Conservation (phyloP, 2,113 vertebrate genomes). For the Crypturellus undulatus region DNA sequence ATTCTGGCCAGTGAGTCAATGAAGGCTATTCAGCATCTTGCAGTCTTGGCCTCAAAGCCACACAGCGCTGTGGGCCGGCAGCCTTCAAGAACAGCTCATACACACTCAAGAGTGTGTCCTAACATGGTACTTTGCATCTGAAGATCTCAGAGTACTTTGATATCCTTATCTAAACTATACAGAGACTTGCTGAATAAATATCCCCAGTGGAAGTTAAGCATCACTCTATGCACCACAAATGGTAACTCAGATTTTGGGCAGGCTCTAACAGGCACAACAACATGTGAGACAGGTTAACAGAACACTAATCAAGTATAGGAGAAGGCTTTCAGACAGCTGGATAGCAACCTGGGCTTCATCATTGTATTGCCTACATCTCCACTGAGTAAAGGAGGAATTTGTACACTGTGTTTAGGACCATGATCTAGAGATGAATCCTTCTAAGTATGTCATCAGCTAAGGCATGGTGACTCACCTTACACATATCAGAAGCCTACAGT, state of each 20-base stretch:
- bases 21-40: neutral
- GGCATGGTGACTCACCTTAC: neutral
- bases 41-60: neutral
- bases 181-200: neutral
- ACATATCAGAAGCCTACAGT: neutral
- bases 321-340: neutral
- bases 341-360: neutral
- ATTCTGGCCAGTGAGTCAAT: neutral
- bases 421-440: neutral
- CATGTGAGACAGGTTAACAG: neutral
- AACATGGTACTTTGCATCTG: neutral
- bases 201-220: neutral
- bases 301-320: neutral
- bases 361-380: neutral
- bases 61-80: neutral
- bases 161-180: neutral
- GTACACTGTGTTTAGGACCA: neutral
- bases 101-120: neutral
- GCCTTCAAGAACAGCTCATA: neutral
- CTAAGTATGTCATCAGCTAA: neutral
- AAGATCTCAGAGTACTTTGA: neutral
- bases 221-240: neutral
- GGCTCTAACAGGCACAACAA: neutral
- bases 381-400: neutral
- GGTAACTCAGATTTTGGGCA: neutral